Evolutionary conservation across 2,797 vertebrate genomes (phyloP), one percentile per base, ranked within the genome.

Genomic region (Sciurus vulgaris): DNA sequence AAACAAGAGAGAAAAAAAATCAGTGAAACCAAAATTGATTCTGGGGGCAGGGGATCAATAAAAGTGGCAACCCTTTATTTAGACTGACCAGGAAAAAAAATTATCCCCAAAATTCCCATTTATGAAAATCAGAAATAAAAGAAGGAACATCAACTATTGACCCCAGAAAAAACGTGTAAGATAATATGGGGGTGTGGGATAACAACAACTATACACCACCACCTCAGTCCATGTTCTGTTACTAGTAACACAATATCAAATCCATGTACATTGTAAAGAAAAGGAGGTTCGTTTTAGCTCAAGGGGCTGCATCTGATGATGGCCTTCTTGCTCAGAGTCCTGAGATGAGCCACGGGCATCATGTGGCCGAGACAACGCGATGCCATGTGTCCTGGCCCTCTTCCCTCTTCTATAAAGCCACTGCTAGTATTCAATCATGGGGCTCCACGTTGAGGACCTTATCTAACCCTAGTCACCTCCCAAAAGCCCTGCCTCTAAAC

Each of bases 71-170:
- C 49, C 9, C 24, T 94, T 86, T 89, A 65, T 54, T 65, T 56
- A 86, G 54, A 38, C 4, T 86, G 44, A 84, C 38, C 20, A 70
- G 93, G 44, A 77, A 95, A 88, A 89, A 82, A 95, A 73, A n/a
- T 33, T 74, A 95, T 3, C n/a, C 28, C 28, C 26, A n/a, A 79
- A 51, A 65, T n/a, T 49, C 7, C 56, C 9, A 78, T 26, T 90
- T 89, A 70, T 54, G 38, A 92, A 92, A 91, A 41, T 59, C 44
- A 51, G 15, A 26, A 86, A 72, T 44, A 59, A 54, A 82, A 86
- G n/a, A 92, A 3, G 17, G 13, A 35, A 5, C 14, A 76, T 15
- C 41, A 14, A 91, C 49, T 86, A 11, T 0, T 56, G 69, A 91
- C 26, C 20, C 12, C 0, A 61, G 51, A 47, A 69, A 63, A 84